phyloP scores from a whole-genome alignment of 2,113 vertebrate species.

The Mastomys natalensis region DNA sequence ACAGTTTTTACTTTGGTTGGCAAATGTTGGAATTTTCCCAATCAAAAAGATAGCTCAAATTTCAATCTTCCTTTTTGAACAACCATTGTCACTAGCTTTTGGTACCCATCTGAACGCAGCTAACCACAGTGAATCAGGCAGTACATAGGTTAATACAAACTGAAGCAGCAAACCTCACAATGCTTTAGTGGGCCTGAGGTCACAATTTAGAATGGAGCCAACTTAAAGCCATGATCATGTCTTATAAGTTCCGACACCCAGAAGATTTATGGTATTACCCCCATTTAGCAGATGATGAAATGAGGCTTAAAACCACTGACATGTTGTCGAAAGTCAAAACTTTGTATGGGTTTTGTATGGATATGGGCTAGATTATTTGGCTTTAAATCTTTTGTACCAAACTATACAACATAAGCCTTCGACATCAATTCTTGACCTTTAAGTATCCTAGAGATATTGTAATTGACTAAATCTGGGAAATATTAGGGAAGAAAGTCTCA shows the following conservation, averaged over 20 bases:
- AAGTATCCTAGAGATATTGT: background rate
- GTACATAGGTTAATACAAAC: background rate
- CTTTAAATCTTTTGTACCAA: background rate
- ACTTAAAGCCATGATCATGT: background rate
- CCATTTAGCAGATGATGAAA: background rate
- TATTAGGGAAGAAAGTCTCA: background rate
- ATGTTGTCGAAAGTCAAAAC: background rate
- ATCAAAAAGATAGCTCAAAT: background rate
- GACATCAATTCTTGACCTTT: background rate
- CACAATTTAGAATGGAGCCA: background rate
- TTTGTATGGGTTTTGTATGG: background rate
- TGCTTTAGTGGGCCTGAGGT: background rate
- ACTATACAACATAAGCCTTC: background rate
- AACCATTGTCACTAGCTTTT: background rate
- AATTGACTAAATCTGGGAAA: background rate
- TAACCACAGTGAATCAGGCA: background rate
- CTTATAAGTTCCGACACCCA: background rate
- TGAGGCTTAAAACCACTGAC: background rate
- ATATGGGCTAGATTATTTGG: background rate
- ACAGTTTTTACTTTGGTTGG: background rate
- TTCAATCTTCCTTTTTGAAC: background rate
- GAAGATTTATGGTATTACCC: background rate
- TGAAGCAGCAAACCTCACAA: background rate
- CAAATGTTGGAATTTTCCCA: slow-evolving; percentile 26
- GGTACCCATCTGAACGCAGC: background rate